Conservation (phyloP, 1,140 invertebrate genomes). For the Melipona quadrifasciata region DNA sequence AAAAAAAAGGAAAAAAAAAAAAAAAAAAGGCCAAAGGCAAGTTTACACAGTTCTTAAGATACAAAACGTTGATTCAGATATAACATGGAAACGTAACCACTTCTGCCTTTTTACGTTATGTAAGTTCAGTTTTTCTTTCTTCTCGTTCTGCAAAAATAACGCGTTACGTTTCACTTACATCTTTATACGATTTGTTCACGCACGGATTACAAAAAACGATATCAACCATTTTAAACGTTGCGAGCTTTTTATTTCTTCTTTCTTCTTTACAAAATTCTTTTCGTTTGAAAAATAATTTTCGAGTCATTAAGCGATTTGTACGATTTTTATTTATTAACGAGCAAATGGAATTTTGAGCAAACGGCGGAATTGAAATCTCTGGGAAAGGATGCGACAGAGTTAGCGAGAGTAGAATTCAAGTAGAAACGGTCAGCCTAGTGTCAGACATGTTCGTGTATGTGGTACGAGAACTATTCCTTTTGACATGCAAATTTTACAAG, state of each 20-base stretch:
- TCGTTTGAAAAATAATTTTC: neutral
- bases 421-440: neutral
- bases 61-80: conserved; percentile 32
- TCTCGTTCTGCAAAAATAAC: neutral
- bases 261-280: neutral
- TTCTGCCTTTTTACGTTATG: neutral
- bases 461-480: neutral
- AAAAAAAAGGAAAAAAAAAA: neutral
- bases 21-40: neutral
- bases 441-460: neutral
- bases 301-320: neutral
- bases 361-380: neutral
- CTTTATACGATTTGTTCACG: neutral
- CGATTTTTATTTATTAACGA: neutral
- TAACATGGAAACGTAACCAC: neutral
- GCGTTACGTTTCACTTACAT: neutral
- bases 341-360: neutral
- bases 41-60: conserved; percentile 10
- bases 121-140: neutral
- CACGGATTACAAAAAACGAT: neutral
- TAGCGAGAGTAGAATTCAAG: neutral
- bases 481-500: neutral
- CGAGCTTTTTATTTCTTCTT: too few species aligned
- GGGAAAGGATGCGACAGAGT: neutral
- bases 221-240: neutral